A percentile compares a stretch with the other conserved stretches of the same genome.
Evolutionary conservation across 2,797 vertebrate genomes (phyloP).

Genomic region (Helarctos malayanus): DNA sequence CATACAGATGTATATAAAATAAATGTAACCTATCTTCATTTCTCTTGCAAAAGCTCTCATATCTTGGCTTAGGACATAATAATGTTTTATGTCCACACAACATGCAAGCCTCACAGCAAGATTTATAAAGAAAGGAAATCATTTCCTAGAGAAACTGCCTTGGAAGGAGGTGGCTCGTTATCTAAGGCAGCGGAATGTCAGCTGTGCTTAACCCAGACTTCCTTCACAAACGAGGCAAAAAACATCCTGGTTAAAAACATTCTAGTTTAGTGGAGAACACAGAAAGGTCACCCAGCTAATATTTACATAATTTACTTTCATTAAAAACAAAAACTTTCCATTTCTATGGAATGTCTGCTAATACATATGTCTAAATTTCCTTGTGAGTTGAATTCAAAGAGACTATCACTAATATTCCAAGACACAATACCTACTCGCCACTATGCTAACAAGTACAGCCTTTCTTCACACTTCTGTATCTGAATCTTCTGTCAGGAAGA

Average conservation of each 20-base stretch:
- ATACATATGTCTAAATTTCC: conserved; percentile 30
- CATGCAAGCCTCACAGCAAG: conserved; percentile 66
- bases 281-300: conserved; percentile 72
- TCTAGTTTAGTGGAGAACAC: conserved; percentile 73
- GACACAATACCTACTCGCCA: neutral
- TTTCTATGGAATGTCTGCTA: conserved; percentile 16
- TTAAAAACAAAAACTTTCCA: conserved; percentile 40
- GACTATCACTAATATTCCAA: neutral
- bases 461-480: neutral
- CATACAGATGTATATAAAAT: conserved; percentile 30
- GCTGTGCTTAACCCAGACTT: conserved; percentile 83
- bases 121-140: conserved; percentile 80
- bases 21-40: conserved; percentile 19
- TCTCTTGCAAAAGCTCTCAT: conserved; percentile 58
- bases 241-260: conserved; percentile 78
- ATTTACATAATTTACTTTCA: conserved; percentile 65
- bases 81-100: conserved; percentile 59
- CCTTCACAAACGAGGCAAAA: conserved; percentile 78
- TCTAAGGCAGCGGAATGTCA: conserved; percentile 82
- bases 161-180: conserved; percentile 81
- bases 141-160: conserved; percentile 74
- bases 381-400: conserved; percentile 52
- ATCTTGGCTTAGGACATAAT: conserved; percentile 61
- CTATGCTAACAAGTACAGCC: neutral
- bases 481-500: neutral